A percentile compares a stretch with the other conserved stretches of the same genome.
These are phyloP conservation scores for Phortica magna DNA, from an alignment of 2,888 invertebrate genomes.

Conservation along the genomic window DNA sequence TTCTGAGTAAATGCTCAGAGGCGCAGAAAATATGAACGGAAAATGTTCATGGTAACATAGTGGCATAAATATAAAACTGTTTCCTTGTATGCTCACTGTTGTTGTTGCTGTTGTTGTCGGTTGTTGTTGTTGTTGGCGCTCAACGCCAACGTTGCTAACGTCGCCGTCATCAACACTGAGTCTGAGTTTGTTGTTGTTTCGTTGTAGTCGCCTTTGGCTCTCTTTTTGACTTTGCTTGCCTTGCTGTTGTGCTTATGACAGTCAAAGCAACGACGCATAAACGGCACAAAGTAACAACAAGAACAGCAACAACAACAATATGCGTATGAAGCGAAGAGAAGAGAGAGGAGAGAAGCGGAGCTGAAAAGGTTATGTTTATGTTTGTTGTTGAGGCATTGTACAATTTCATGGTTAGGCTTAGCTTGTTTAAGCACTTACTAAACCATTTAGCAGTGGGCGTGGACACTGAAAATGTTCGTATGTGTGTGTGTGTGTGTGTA, in stretches of 20 bases:
- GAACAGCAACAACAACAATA: constrained; percentile 49
- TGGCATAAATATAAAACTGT: constrained; percentile 57
- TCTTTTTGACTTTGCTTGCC: neutral
- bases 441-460: constrained; percentile 25
- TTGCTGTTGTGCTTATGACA: constrained; percentile 53
- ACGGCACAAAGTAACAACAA: constrained; percentile 49
- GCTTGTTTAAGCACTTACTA: constrained; percentile 23
- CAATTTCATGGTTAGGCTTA: constrained; percentile 19
- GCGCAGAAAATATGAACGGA: constrained; percentile 63
- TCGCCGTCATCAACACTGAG: constrained; percentile 37
- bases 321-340: too few relatives aligned
- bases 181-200: constrained; percentile 50
- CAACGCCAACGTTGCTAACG: neutral
- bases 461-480: neutral
- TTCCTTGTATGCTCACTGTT: constrained; percentile 47
- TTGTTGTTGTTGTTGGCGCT: constrained; percentile 40
- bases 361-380: neutral
- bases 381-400: constrained; percentile 20
- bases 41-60: constrained; percentile 68
- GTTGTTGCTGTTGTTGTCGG: constrained; percentile 54
- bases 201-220: constrained; percentile 44
- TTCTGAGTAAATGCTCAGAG: constrained; percentile 45
- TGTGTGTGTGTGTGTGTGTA: neutral
- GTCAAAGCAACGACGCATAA: constrained; percentile 52
- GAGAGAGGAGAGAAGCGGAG: neutral